Percentiles rank a stretch among this genome's conserved stretches.
Evolutionary conservation across 2,113 vertebrate genomes (phyloP).

Genomic region (Equus quagga): DNA sequence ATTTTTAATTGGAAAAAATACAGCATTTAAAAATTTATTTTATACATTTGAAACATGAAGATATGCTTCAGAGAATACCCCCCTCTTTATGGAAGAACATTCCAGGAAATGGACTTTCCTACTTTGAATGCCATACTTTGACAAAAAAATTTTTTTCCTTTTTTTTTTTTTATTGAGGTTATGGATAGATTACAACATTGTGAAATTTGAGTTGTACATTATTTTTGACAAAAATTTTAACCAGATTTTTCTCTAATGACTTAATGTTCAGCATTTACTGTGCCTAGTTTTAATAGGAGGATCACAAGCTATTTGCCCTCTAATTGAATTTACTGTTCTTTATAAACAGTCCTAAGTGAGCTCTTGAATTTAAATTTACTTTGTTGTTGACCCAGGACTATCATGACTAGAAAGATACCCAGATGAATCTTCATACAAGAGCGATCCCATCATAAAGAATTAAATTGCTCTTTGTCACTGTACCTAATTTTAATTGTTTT

Average conservation of each 20-base stretch:
- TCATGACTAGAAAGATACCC: neutral
- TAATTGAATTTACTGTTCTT: neutral
- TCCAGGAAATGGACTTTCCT: neutral
- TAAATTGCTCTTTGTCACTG: neutral
- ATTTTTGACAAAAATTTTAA: neutral
- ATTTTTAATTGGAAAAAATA: neutral
- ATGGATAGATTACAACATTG: too few species aligned
- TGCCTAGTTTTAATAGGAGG: neutral
- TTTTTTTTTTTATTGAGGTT: too few species aligned
- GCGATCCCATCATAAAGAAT: neutral
- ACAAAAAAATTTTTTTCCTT: too few species aligned
- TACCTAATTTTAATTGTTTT: neutral
- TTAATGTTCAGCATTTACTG: neutral
- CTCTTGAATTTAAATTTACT: conserved; percentile 6
- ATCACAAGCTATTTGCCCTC: neutral
- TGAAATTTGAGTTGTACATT: too few species aligned
- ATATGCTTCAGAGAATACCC: neutral
- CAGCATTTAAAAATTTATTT: neutral
- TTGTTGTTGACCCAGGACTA: neutral
- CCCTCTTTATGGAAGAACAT: neutral
- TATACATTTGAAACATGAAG: neutral
- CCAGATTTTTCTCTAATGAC: neutral
- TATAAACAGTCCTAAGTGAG: neutral
- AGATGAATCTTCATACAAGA: neutral
- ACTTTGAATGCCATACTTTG: neutral